Conservation (phyloP, 2,113 vertebrate species). For the Pollimyrus isidori region DNA sequence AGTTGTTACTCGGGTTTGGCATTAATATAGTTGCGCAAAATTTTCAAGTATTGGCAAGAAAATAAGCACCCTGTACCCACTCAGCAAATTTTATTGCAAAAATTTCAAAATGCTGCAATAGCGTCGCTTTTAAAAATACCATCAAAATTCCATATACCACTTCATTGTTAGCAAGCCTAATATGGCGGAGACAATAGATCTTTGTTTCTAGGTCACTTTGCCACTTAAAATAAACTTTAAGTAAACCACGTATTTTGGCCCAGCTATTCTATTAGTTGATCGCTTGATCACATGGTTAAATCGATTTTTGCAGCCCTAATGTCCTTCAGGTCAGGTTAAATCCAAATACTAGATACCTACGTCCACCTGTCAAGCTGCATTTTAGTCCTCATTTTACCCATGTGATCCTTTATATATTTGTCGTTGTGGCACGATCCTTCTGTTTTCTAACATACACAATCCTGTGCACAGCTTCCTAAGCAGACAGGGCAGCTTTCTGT, state of each 20-base stretch:
- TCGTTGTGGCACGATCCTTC: slow-evolving; percentile 23
- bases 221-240: not conserved
- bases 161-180: not conserved
- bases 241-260: not conserved
- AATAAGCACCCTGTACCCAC: too few relatives aligned
- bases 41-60: too few relatives aligned
- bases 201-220: not conserved
- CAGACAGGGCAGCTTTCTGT: not conserved
- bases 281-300: not conserved
- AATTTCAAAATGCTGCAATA: not conserved
- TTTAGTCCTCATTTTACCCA: slow-evolving; percentile 5
- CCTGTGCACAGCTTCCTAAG: slow-evolving; percentile 53
- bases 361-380: not conserved
- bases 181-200: not conserved
- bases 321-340: not conserved
- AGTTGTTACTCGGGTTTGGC: too few relatives aligned
- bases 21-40: too few relatives aligned
- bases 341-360: not conserved
- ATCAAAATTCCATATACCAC: not conserved
- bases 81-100: not conserved
- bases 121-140: not conserved
- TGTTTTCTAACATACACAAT: slow-evolving; percentile 50
- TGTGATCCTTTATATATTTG: slow-evolving; percentile 17
- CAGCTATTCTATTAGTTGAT: not conserved
- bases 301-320: not conserved